These are phyloP conservation scores for Phortica okadai DNA, from an alignment of 2,888 invertebrate species.

Conservation along the genomic window DNA sequence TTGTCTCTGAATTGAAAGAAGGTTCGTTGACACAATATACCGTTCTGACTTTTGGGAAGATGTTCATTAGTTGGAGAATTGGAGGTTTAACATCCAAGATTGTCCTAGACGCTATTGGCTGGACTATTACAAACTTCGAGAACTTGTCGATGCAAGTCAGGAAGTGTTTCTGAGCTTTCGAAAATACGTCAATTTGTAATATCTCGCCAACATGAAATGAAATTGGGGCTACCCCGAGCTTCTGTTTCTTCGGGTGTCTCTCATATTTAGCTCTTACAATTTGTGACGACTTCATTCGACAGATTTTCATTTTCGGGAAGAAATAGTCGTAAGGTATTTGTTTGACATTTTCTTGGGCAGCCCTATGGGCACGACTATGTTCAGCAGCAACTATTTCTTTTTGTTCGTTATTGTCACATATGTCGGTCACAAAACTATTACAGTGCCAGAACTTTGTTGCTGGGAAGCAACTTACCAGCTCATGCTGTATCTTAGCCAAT, in stretches of 20 bases:
- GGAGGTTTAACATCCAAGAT: constrained; percentile 34
- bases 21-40: constrained; percentile 41
- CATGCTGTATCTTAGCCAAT: no score
- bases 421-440: no score
- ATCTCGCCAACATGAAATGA: constrained; percentile 32
- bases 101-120: constrained; percentile 34
- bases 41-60: constrained; percentile 16
- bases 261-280: constrained; percentile 27
- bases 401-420: no score
- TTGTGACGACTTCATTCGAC: neutral
- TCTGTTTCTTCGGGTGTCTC: constrained; percentile 25
- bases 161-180: constrained; percentile 27
- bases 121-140: constrained; percentile 37
- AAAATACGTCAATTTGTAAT: constrained; percentile 32
- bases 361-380: constrained; percentile 2
- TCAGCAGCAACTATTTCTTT: neutral
- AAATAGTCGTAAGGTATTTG: neutral
- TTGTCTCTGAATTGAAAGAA: constrained; percentile 37
- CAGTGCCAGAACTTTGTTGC: no score
- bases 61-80: constrained; percentile 29
- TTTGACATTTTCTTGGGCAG: neutral
- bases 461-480: no score
- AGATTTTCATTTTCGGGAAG: constrained; percentile 29
- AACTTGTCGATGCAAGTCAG: constrained; percentile 41
- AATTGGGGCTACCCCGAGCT: constrained; percentile 20